Conservation (phyloP, 2,888 invertebrate genomes). For the Tetropium fuscum region DNA sequence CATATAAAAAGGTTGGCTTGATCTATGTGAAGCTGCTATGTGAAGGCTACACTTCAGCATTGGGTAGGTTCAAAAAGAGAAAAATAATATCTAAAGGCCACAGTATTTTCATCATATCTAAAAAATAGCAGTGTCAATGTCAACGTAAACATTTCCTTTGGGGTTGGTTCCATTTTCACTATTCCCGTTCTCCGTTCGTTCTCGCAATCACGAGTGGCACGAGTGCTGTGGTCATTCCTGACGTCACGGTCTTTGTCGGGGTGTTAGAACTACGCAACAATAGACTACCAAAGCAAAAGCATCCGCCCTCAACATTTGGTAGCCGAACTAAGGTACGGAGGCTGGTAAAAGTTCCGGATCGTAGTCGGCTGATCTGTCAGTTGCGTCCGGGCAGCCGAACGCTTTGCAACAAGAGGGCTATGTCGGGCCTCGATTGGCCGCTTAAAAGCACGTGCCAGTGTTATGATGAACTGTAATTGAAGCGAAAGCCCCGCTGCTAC, state of each 20-base stretch:
- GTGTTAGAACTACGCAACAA: conserved; percentile 20
- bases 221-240: not conserved
- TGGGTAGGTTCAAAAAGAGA: too few species aligned
- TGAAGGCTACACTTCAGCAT: too few species aligned
- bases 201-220: too few species aligned
- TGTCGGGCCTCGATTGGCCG: conserved; percentile 40
- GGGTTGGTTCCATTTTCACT: too few species aligned
- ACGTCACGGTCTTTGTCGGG: conserved; percentile 18
- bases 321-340: conserved; percentile 33
- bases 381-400: conserved; percentile 63
- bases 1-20: too few species aligned
- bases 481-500: conserved; percentile 6
- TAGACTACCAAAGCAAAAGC: conserved; percentile 12
- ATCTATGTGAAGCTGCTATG: too few species aligned
- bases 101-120: too few species aligned
- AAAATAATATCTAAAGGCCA: too few species aligned
- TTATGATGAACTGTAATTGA: conserved; percentile 39
- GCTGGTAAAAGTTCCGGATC: conserved; percentile 46
- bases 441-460: conserved; percentile 42
- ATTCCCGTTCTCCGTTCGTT: too few species aligned
- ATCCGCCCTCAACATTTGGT: conserved; percentile 41
- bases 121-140: too few species aligned
- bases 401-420: conserved; percentile 48
- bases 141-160: too few species aligned
- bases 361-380: conserved; percentile 51